Evolutionary conservation across 2,113 vertebrate genomes (phyloP).

Genomic region (Seriola aureovittata): DNA sequence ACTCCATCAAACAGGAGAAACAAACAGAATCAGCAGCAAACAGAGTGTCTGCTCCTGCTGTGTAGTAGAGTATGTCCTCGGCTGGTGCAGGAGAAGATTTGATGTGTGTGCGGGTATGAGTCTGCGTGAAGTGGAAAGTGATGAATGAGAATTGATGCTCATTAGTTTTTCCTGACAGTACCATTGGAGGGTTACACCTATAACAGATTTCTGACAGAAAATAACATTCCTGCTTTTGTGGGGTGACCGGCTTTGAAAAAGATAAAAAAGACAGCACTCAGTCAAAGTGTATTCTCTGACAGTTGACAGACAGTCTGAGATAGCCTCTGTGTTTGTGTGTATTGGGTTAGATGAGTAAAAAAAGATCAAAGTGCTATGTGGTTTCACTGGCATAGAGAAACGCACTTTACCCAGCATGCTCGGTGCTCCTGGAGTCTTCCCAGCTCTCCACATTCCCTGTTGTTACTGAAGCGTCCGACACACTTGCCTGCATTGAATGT

Average conservation of each 20-base stretch:
- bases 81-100: slow-evolving; percentile 42
- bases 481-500: slow-evolving; percentile 49
- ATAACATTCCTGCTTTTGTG: slow-evolving; percentile 50
- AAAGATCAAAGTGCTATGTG: slow-evolving; percentile 73
- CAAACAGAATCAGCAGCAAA: slow-evolving; percentile 70
- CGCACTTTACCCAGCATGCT: slow-evolving; percentile 64
- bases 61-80: slow-evolving; percentile 42
- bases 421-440: slow-evolving; percentile 54
- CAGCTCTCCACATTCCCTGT: slow-evolving; percentile 45
- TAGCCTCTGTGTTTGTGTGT: slow-evolving; percentile 62
- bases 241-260: slow-evolving; percentile 48
- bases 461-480: slow-evolving; percentile 60
- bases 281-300: slow-evolving; percentile 47
- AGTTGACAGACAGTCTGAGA: slow-evolving; percentile 70
- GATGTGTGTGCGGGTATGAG: slow-evolving; percentile 23
- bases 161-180: slow-evolving; percentile 68
- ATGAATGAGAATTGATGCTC: slow-evolving; percentile 63
- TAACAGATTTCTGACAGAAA: slow-evolving; percentile 56
- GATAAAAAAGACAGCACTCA: slow-evolving; percentile 32
- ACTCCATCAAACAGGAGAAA: slow-evolving; percentile 72
- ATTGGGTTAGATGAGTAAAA: slow-evolving; percentile 58
- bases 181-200: slow-evolving; percentile 53
- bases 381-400: slow-evolving; percentile 65
- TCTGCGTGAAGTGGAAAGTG: slow-evolving; percentile 44
- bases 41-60: slow-evolving; percentile 56